Evolutionary conservation across 2,888 invertebrate species (phyloP).

Genomic region (Cephalotes varians): DNA sequence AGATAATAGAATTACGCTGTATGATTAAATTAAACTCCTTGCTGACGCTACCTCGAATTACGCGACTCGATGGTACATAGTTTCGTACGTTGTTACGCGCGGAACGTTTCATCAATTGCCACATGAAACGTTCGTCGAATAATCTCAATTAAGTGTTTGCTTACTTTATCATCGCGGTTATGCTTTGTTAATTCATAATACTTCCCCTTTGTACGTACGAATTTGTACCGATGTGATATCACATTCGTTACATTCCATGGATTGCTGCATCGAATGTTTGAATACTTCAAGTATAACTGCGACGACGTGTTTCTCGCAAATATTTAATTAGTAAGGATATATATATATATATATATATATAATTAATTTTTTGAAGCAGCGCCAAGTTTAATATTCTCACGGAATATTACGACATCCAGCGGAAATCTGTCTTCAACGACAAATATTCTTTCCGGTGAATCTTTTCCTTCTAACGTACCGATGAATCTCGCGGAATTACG

Average conservation of each 20-base stretch:
- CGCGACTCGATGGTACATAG: slow-evolving; percentile 28
- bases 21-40: slow-evolving; percentile 46
- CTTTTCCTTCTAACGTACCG: slow-evolving; percentile 14
- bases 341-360: no score
- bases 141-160: slow-evolving; percentile 40
- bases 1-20: slow-evolving; percentile 12
- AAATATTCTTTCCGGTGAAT: slow-evolving; percentile 44
- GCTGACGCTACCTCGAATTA: slow-evolving; percentile 17
- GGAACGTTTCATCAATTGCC: slow-evolving; percentile 30
- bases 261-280: neutral
- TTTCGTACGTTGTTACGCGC: slow-evolving; percentile 21
- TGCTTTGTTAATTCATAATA: slow-evolving; percentile 13
- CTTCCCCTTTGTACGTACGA: neutral
- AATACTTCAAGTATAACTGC: neutral
- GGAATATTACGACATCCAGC: slow-evolving; percentile 43
- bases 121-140: slow-evolving; percentile 30
- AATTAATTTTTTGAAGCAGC: slow-evolving; percentile 24
- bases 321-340: slow-evolving; percentile 6
- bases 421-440: slow-evolving; percentile 51
- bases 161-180: slow-evolving; percentile 29
- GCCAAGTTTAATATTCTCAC: slow-evolving; percentile 38
- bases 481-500: slow-evolving; percentile 26
- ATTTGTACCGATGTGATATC: slow-evolving; percentile 5
- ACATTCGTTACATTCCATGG: neutral
- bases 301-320: neutral